Base-by-base conservation (phyloP, 1,140 invertebrate species). In the Drosophila prosaltans region DNA sequence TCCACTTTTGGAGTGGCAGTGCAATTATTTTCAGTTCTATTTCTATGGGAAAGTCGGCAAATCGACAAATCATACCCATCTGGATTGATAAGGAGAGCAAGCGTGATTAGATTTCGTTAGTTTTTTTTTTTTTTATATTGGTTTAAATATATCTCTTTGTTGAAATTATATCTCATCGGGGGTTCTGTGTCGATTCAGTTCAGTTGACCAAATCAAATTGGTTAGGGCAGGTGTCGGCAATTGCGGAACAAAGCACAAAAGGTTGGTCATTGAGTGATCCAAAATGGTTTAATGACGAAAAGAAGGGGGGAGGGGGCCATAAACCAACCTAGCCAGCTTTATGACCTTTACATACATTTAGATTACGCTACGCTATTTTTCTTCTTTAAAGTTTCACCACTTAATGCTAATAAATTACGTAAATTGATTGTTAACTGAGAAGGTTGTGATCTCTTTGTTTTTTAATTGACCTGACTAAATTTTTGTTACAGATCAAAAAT, bases 401-500 rank as follows among this genome's bases (percentile, higher is more conserved):
- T 26, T 0, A 26, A 71, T 57, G 51, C 36, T 8, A 55, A 48
- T 45, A n/a, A 28, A 71, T 78, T 78, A 78, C 74, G 74, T 78
- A 78, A 78, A 77, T 51, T 9, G 24, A 51, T 51, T 51, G 45
- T 51, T 51, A 26, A 51, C 9, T 51, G 45, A 26, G 9, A 26
- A 51, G 45, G 45, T 51, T 21, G 45, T 10, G 28, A 6, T 11
- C 24, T 55, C 39, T 36, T 36, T 36, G 1, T 36, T 32, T 21
- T 41, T 61, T 66, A 21, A 65, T 59, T 51, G 45, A 39, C 24
- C 24, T 39, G 30, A 43, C 40, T 72, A 39, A 48, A 6, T 26
- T 21, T 40, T 65, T 16, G 1, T 0, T 7, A 1, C 62, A 78
- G 74, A 65, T 73, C 76, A 72, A 81, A 24, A 64, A 86, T 86